Percentiles rank a stretch among this genome's conserved stretches.
Conservation (phyloP, 2,888 invertebrate genomes). For the Tinea trinotella region DNA sequence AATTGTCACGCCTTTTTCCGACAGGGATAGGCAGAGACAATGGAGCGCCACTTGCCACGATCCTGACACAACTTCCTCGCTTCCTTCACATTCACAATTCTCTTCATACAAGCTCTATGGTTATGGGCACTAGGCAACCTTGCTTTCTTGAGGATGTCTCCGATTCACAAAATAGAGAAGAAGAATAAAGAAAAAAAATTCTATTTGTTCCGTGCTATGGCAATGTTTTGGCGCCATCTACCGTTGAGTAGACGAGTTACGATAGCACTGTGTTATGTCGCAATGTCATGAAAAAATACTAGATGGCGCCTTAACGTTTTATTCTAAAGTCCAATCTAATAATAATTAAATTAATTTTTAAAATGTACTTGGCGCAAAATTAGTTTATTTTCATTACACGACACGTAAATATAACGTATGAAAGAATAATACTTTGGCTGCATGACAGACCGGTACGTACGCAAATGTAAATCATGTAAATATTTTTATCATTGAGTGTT, state of each 20-base stretch:
- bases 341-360: slow-evolving; percentile 6
- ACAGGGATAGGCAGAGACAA: too few relatives aligned
- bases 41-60: too few relatives aligned
- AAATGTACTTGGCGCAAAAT: not conserved
- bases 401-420: not conserved
- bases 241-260: slow-evolving; percentile 32
- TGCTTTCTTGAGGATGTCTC: not conserved
- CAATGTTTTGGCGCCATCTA: slow-evolving; percentile 41
- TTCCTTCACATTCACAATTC: too few relatives aligned
- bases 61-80: too few relatives aligned
- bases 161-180: too few relatives aligned
- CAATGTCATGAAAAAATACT: not conserved
- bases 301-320: slow-evolving; percentile 21
- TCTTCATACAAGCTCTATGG: too few relatives aligned
- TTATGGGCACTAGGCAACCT: too few relatives aligned
- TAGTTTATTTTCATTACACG: not conserved
- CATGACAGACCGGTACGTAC: not conserved
- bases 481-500: not conserved
- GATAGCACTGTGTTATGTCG: slow-evolving; percentile 20
- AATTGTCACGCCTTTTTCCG: too few relatives aligned
- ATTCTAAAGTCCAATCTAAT: not conserved
- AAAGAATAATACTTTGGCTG: too few relatives aligned
- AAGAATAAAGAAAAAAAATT: not conserved
- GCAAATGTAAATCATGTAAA: not conserved
- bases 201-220: not conserved